Percentiles rank a stretch among this genome's conserved stretches.
These are phyloP conservation scores for Lissocephala sabroskyi DNA, from an alignment of 2,888 invertebrate species.

Conservation along the genomic window DNA sequence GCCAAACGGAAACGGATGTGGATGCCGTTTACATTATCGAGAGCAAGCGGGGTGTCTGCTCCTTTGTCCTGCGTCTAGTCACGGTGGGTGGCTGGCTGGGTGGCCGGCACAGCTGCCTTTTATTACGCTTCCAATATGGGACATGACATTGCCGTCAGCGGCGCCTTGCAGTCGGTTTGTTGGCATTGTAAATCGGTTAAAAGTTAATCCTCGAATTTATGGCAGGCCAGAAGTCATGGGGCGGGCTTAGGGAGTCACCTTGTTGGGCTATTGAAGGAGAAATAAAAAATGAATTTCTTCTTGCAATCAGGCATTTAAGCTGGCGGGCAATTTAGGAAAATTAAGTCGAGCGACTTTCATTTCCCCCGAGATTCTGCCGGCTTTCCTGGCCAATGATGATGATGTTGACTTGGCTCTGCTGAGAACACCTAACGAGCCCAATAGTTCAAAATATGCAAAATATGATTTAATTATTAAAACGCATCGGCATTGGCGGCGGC, in stretches of 20 bases:
- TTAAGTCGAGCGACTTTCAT: no score
- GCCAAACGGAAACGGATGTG: conserved; percentile 59
- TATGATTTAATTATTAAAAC: conserved; percentile 59
- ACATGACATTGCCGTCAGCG: conserved; percentile 40
- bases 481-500: conserved; percentile 15
- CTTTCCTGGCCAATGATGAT: conserved; percentile 4
- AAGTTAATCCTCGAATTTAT: conserved; percentile 62
- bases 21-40: conserved; percentile 46
- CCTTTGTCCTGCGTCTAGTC: neutral
- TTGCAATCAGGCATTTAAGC: no score
- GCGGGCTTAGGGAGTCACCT: conserved; percentile 22
- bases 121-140: conserved; percentile 60
- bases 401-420: conserved; percentile 33
- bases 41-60: conserved; percentile 40
- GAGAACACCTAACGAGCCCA: conserved; percentile 51
- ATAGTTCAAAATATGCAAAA: conserved; percentile 53
- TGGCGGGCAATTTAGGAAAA: no score
- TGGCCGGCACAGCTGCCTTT: conserved; percentile 47
- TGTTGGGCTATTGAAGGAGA: no score
- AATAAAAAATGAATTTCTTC: no score
- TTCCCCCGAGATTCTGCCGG: no score
- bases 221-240: conserved; percentile 60
- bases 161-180: conserved; percentile 32
- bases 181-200: conserved; percentile 60
- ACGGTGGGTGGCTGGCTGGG: conserved; percentile 14